Evolutionary conservation across 2,113 vertebrate species (phyloP), one percentile per base, ranked within the genome.

Genomic region (Anguilla japonica): DNA sequence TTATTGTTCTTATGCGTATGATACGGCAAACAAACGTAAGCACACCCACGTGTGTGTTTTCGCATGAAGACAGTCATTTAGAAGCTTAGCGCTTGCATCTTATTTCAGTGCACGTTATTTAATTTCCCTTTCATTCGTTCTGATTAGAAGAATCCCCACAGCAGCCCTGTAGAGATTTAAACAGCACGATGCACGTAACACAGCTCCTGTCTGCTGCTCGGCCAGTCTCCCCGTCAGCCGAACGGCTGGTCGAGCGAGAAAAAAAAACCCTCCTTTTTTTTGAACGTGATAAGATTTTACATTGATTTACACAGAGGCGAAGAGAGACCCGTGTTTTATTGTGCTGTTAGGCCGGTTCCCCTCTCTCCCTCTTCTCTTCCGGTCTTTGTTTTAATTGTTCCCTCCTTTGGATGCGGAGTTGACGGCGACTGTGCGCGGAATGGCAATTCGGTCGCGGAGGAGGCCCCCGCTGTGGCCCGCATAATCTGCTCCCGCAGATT

Each of bases 401-500:
- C 39, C 26, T n/a, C 26, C 50, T 84, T 20, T 41, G 16, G 18
- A 22, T 18, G 18, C 20, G 18, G 13, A 40, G 57, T 57, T 41
- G 83, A 84, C 63, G 13, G 57, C 39, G 13, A 40, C n/a, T 50
- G 57, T 60, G 40, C 26, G 84, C 22, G 16, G 71, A 41, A 67
- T 26, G 56, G 67, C 50, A 85, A 79, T 85, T 85, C 41, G 13
- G 2, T 79, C 79, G 67, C 26, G 1, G 67, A 79, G 13, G 41
- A 85, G 34, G 34, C 18, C 34, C 41, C 60, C 20, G 41, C 84
- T 18, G 67, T 57, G 71, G 50, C 50, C 20, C 46, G 41, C 15
- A 34, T 85, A 85, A 85, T 79, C 84, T 67, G 7, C 34, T 79
- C 79, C 71, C 57, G 80, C 43, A 56, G 4, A 22, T 41, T 85